Conservation (phyloP, 2,113 vertebrate species). For the Pygoscelis adeliae region DNA sequence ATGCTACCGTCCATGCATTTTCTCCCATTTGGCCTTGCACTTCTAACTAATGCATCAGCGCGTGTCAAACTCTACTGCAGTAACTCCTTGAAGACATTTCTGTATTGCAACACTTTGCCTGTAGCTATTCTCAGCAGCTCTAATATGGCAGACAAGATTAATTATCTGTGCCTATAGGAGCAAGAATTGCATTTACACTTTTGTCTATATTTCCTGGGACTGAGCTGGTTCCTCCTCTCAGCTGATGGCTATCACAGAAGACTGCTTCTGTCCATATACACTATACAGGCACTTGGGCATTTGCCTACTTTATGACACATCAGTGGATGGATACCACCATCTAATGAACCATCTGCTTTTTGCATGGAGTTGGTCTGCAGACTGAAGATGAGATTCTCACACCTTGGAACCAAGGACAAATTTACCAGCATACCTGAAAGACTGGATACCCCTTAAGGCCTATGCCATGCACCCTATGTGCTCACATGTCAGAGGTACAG, state of each 20-base stretch:
- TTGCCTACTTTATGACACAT: background rate
- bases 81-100: conserved; percentile 3
- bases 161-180: background rate
- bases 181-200: conserved; percentile 7
- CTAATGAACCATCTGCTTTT: background rate
- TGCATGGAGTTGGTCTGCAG: background rate
- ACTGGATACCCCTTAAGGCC: background rate
- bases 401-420: background rate
- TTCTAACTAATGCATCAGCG: background rate
- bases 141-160: conserved; percentile 7
- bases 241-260: background rate
- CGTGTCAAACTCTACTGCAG: background rate
- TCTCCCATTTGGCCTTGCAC: background rate
- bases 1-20: background rate
- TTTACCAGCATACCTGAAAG: background rate
- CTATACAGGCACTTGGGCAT: background rate
- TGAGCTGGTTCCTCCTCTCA: background rate
- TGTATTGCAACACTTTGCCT: conserved; percentile 15
- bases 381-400: background rate
- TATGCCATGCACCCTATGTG: background rate
- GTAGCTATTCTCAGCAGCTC: conserved; percentile 26
- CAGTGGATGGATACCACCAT: background rate
- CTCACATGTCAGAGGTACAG: background rate
- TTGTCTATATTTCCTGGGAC: background rate
- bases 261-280: background rate